phyloP scores from a whole-genome alignment of 2,797 vertebrate genomes.

The Pampus argenteus region DNA sequence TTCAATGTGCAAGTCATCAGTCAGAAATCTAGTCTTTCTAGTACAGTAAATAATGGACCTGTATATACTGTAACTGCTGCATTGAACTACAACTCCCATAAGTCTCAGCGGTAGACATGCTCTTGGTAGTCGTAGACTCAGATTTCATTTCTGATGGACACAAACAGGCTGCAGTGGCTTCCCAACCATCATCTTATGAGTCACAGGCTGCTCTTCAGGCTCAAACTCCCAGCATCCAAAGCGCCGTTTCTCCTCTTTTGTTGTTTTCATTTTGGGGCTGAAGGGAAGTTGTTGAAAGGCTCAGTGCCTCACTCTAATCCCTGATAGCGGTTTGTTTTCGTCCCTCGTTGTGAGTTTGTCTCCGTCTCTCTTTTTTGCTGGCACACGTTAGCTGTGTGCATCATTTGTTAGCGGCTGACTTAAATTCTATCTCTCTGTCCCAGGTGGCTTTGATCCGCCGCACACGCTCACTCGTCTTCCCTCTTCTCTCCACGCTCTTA shows the following conservation, averaged over 20 bases:
- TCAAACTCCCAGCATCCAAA: constrained; percentile 32
- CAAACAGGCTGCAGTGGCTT: background rate
- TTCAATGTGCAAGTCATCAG: no score
- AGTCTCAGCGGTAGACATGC: no score
- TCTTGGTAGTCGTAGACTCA: no score
- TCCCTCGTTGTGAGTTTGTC: constrained; percentile 62
- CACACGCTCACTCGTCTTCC: constrained; percentile 54
- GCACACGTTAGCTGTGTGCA: constrained; percentile 71
- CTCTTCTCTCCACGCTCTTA: constrained; percentile 33
- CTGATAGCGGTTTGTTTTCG: constrained; percentile 70
- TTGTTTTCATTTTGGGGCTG: constrained; percentile 55
- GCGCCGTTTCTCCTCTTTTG: constrained; percentile 41
- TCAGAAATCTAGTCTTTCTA: no score
- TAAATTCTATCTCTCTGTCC: constrained; percentile 78
- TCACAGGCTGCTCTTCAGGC: constrained; percentile 23
- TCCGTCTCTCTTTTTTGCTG: constrained; percentile 55
- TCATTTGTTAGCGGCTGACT: constrained; percentile 78
- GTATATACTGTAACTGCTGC: no score
- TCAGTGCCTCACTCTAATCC: constrained; percentile 73
- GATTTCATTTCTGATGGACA: constrained; percentile 24
- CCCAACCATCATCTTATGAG: constrained; percentile 28
- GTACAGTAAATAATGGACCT: no score
- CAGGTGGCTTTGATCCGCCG: constrained; percentile 78
- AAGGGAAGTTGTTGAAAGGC: constrained; percentile 70
- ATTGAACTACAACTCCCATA: no score